Evolutionary conservation across 2,888 invertebrate genomes (phyloP).

Genomic region (Leptopilina myrica): DNA sequence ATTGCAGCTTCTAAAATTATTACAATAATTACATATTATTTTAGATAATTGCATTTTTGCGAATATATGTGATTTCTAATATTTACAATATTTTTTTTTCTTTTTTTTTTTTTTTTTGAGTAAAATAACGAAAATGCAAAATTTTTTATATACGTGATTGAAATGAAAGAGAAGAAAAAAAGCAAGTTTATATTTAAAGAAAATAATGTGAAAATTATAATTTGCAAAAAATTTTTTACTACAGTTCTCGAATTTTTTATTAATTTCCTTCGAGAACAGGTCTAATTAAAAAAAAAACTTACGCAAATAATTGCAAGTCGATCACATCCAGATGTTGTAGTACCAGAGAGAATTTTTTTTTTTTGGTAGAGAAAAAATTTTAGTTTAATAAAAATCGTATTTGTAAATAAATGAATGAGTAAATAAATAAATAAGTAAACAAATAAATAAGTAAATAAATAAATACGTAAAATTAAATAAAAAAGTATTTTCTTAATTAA

Average conservation of each 20-base stretch:
- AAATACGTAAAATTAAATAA: no score
- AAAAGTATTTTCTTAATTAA: slow-evolving; percentile 50
- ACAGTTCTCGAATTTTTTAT: background rate
- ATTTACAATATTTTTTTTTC: background rate
- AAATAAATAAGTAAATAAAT: no score
- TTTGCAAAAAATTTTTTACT: background rate
- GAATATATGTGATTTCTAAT: background rate
- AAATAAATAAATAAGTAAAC: no score
- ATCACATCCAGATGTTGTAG: slow-evolving; percentile 62
- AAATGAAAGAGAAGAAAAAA: background rate
- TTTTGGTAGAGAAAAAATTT: no score
- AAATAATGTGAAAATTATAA: background rate
- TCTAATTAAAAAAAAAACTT: slow-evolving; percentile 59
- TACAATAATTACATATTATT: background rate
- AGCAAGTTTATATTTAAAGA: background rate
- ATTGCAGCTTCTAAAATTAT: background rate
- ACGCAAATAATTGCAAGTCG: slow-evolving; percentile 64
- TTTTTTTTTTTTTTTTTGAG: no score
- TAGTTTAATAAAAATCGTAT: slow-evolving; percentile 45
- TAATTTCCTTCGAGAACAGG: no score
- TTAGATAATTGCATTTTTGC: background rate
- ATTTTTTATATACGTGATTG: background rate
- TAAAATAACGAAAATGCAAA: background rate
- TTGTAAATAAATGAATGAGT: no score
- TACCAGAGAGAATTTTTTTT: slow-evolving; percentile 56